Conservation (phyloP, 2,797 vertebrate genomes). For the Poeciliopsis presidionis region DNA sequence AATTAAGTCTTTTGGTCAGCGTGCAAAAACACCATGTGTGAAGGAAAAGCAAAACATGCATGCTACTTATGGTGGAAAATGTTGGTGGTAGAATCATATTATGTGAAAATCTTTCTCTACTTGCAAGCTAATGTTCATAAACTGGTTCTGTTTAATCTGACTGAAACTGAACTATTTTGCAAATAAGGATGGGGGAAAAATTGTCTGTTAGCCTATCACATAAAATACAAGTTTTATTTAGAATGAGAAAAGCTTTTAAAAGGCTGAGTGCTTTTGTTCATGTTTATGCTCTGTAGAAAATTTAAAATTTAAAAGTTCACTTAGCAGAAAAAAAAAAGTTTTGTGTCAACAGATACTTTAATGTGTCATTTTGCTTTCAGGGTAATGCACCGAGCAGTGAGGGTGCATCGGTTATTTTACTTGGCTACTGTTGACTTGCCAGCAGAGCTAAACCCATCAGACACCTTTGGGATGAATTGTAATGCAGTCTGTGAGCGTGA, state of each 20-base stretch:
- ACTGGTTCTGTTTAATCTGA: background rate
- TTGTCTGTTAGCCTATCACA: background rate
- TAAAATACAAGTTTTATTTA: background rate
- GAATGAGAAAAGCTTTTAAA: background rate
- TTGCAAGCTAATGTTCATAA: background rate
- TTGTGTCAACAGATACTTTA: background rate
- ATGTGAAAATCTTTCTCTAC: background rate
- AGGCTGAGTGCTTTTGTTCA: background rate
- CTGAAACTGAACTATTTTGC: background rate
- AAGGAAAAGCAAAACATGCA: background rate
- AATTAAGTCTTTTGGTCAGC: background rate
- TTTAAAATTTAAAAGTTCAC: background rate
- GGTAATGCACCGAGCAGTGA: background rate
- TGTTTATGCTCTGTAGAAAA: background rate
- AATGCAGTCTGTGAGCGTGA: background rate
- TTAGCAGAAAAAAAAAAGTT: background rate
- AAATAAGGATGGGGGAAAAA: too few relatives aligned
- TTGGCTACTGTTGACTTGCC: slow-evolving; percentile 1
- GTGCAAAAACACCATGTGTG: background rate
- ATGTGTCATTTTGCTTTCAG: background rate
- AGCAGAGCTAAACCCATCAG: slow-evolving; percentile 11
- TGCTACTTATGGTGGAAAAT: background rate
- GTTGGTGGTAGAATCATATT: background rate
- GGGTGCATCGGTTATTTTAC: background rate
- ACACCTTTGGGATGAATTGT: slow-evolving; percentile 18